Evolutionary conservation across 2,888 invertebrate genomes (phyloP), one percentile per base, ranked within the genome.

Genomic region (Salpingus planirostris): DNA sequence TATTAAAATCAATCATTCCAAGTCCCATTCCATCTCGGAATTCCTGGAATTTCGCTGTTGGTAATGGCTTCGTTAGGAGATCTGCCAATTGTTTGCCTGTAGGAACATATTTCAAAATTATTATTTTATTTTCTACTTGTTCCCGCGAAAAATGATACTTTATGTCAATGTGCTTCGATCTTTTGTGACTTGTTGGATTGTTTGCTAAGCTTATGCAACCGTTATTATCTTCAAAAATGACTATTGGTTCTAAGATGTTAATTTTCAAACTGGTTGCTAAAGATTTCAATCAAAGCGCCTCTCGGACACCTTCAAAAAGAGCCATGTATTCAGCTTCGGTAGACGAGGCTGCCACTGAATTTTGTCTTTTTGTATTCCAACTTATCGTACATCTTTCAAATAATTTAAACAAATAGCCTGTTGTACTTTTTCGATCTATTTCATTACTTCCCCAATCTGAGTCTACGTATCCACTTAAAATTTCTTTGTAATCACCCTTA

Each of bases 401-500:
- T 11, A 23, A 11, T 23, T 23, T 23, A 23, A 23, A 23, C 10
- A 23, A 5, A 10, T 23, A 23, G 8, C 23, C 23, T 10, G 23
- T 23, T 10, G 23, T 23, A 10, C 23, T 23, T 11, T 10, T 23
- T 10, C 10, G 23, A 11, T 23, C 23, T 4, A 11, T 23, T 11
- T 23, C 23, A 23, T 23, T 11, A 10, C 23, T 23, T 7, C 23
- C 23, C 23, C 23, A 23, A 12, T 21, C 13, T 21, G n/a, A 6
- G 13, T 21, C 11, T 7, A 29, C 15, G 21, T 11, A 21, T 11
- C 10, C 14, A 10, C 13, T 15, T 14, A 10, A 15, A 27, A 15
- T 14, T 10, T 45, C 24, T 13, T 43, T 27, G 31, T 37, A 44
- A 14, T 13, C 29, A 40, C 29, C 29, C 32, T 30, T 27, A 11